Base-by-base conservation (phyloP, 2,888 invertebrate species). In the Drosophila paucipuncta region DNA sequence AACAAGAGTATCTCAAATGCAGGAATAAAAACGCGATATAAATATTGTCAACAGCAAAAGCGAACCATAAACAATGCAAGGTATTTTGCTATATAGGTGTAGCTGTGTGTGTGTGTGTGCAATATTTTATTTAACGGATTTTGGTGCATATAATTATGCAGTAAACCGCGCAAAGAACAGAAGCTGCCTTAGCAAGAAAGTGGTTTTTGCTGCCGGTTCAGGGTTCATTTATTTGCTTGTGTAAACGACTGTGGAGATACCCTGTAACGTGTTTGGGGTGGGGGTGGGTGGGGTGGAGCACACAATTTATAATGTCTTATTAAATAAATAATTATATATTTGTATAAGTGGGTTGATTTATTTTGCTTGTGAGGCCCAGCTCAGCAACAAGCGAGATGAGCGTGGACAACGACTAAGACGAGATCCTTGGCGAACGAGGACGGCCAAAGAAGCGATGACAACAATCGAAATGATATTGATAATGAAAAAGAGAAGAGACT, bases 131-230 rank as follows among this genome's bases (percentile, higher is more conserved):
- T 86, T 76, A 73, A 84, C 76, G 64, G 74, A 78, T 75, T 89
- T 76, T 54, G 61, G 76, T 75, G 85, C 72, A 80, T 71, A 78
- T 89, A 82, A 90, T 90, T 87, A 90, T 70, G 68, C 66, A 60
- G 69, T 61, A 60, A 62, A 49, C 55, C 10, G 62, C 37, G 49
- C 52, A 16, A 9, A 65, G 31, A 54, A 60, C 37, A 50, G 49
- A 13, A 31, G 52, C 58, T 69, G 82, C 70, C 86, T 76, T 81
- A 75, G 73, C 75, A 78, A 68, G 73, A 62, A 47, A 39, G 53
- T 61, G 50, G 61, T 31, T 62, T 53, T 58, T 69, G 53, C 62
- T 57, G 41, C n/a, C 43, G 35, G 25, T 52, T 64, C 52, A 71
- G 60, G 72, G 33, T 57, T 64, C 55, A 71, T 64, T 60, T 66